Evolutionary conservation across 1,140 invertebrate species (phyloP).

Genomic region (Aphidius gifuensis): DNA sequence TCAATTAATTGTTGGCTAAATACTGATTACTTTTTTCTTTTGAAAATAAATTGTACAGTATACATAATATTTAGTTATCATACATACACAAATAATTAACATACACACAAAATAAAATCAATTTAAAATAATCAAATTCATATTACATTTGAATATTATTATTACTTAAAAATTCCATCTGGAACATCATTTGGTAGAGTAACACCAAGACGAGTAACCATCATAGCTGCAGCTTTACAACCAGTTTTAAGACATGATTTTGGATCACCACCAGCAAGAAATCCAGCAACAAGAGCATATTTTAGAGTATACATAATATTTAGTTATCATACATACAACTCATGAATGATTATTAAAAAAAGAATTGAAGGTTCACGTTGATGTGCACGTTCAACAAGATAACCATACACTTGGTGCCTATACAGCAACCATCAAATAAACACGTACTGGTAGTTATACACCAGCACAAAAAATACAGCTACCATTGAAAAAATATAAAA

Average conservation of each 20-base stretch:
- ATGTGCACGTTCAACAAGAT: too few relatives aligned
- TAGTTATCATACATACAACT: too few relatives aligned
- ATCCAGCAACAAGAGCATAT: slow-evolving; percentile 78
- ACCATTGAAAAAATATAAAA: too few relatives aligned
- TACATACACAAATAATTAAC: slow-evolving; percentile 15
- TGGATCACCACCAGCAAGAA: slow-evolving; percentile 62
- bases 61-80: too few relatives aligned
- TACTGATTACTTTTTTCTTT: slow-evolving; percentile 2
- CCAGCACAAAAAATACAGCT: too few relatives aligned
- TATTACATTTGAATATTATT: background rate
- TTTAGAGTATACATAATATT: too few relatives aligned
- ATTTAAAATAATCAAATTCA: background rate
- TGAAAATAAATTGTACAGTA: background rate
- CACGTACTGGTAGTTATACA: too few relatives aligned
- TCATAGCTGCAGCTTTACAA: slow-evolving; percentile 38
- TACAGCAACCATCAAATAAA: too few relatives aligned
- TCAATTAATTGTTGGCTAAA: slow-evolving; percentile 12
- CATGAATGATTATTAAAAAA: too few relatives aligned
- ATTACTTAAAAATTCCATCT: slow-evolving; percentile 34
- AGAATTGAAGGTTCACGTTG: too few relatives aligned
- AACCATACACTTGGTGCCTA: too few relatives aligned
- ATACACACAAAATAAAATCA: slow-evolving; percentile 12
- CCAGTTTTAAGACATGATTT: slow-evolving; percentile 56
- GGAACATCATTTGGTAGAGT: slow-evolving; percentile 35
- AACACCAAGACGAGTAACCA: slow-evolving; percentile 40